phyloP scores from a whole-genome alignment of 2,888 invertebrate species.

The Tholera decimalis region DNA sequence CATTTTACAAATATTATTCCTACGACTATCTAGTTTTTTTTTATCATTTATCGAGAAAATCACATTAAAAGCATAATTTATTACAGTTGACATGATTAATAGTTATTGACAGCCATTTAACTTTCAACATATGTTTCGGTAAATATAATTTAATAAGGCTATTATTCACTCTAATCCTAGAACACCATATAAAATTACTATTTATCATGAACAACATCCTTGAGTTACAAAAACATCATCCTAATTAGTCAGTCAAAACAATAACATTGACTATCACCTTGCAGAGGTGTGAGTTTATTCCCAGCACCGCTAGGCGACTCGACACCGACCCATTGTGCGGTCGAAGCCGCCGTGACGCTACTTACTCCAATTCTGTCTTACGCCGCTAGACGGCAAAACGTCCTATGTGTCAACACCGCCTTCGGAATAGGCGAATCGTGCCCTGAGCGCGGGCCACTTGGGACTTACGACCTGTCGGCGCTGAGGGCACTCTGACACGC shows the following conservation, averaged over 20 bases:
- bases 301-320: slow-evolving; percentile 89
- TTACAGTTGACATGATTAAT: slow-evolving; percentile 42
- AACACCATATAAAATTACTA: slow-evolving; percentile 35
- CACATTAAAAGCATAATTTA: slow-evolving; percentile 27
- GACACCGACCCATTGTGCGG: slow-evolving; percentile 89
- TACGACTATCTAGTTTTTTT: slow-evolving; percentile 33
- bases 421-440: slow-evolving; percentile 71
- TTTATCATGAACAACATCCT: slow-evolving; percentile 58
- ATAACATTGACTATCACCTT: slow-evolving; percentile 86
- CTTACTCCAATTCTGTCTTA: slow-evolving; percentile 91
- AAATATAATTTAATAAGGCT: slow-evolving; percentile 37
- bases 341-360: slow-evolving; percentile 90
- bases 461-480: slow-evolving; percentile 77
- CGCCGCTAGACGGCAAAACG: slow-evolving; percentile 76
- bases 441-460: slow-evolving; percentile 68
- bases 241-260: slow-evolving; percentile 88
- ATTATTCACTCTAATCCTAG: slow-evolving; percentile 56
- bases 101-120: slow-evolving; percentile 39
- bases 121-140: slow-evolving; percentile 37
- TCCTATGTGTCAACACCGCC: slow-evolving; percentile 76
- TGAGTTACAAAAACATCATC: slow-evolving; percentile 74
- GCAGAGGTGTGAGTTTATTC: slow-evolving; percentile 87
- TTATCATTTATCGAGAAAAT: slow-evolving; percentile 32
- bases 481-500: slow-evolving; percentile 51
- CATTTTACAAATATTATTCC: slow-evolving; percentile 48